These are phyloP conservation scores for Ageneiosus marmoratus DNA, from an alignment of 2,113 vertebrate species.

Conservation along the genomic window DNA sequence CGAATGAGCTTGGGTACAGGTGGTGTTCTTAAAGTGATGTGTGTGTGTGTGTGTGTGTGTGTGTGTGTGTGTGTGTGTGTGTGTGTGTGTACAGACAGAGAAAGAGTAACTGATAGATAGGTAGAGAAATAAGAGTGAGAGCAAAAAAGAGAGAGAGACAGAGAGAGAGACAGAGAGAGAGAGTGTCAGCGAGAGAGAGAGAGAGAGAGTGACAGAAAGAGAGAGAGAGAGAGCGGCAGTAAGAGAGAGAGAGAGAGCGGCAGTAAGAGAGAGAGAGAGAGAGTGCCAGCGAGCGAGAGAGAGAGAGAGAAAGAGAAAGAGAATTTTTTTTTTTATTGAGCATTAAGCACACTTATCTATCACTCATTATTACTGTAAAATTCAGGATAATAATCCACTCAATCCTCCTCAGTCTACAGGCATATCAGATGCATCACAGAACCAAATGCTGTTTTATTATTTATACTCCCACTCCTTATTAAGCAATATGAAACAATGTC, in stretches of 20 bases:
- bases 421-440: background rate
- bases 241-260: background rate
- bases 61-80: background rate
- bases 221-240: background rate
- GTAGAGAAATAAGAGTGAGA: no score
- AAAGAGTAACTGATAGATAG: background rate
- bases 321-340: background rate
- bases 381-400: background rate
- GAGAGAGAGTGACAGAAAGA: background rate
- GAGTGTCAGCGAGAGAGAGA: background rate
- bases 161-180: background rate
- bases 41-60: no score
- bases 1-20: background rate
- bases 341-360: background rate
- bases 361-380: background rate
- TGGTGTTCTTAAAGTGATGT: background rate
- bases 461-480: background rate
- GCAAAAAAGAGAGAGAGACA: no score
- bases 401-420: background rate
- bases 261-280: no score
- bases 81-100: background rate
- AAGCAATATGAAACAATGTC: background rate
- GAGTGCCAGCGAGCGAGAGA: background rate
- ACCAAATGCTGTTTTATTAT: background rate
- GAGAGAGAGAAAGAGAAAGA: background rate